Percentiles rank a stretch among this genome's conserved stretches.
phyloP scores from a whole-genome alignment of 2,797 vertebrate genomes.

The Notolabrus celidotus region DNA sequence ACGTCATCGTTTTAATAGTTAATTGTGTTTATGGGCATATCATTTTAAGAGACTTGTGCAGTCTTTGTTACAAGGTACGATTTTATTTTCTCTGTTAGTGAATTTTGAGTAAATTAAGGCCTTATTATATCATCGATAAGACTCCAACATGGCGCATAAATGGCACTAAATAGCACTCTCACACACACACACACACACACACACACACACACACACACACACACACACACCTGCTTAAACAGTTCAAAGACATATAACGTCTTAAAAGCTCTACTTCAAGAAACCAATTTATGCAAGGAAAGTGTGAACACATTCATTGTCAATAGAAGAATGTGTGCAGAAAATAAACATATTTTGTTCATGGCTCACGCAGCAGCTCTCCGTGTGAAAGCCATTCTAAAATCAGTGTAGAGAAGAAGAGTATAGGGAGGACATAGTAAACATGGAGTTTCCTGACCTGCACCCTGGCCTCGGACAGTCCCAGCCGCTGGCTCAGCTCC shows the following conservation, averaged over 20 bases:
- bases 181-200: too few relatives aligned
- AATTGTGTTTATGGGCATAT: too few relatives aligned
- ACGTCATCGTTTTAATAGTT: too few relatives aligned
- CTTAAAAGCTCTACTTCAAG: fast-evolving
- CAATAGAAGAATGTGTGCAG: neutral
- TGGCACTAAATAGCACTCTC: neutral
- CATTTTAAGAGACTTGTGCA: too few relatives aligned
- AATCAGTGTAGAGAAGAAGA: too few relatives aligned
- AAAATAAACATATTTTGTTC: neutral
- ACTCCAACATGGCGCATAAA: neutral
- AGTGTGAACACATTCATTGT: neutral
- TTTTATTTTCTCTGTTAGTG: too few relatives aligned
- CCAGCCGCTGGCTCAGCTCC: conserved; percentile 96
- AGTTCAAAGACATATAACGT: too few relatives aligned
- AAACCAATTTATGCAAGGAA: neutral
- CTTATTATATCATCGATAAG: neutral
- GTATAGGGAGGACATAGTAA: neutral
- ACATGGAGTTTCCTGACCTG: conserved; percentile 83
- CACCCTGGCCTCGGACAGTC: conserved; percentile 94
- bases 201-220: too few relatives aligned
- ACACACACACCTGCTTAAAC: neutral
- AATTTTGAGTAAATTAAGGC: neutral
- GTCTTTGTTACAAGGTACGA: too few relatives aligned
- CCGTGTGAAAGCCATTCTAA: neutral
- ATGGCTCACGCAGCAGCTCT: neutral